Conservation (phyloP, 2,888 invertebrate species). For the Orthosia gothica region DNA sequence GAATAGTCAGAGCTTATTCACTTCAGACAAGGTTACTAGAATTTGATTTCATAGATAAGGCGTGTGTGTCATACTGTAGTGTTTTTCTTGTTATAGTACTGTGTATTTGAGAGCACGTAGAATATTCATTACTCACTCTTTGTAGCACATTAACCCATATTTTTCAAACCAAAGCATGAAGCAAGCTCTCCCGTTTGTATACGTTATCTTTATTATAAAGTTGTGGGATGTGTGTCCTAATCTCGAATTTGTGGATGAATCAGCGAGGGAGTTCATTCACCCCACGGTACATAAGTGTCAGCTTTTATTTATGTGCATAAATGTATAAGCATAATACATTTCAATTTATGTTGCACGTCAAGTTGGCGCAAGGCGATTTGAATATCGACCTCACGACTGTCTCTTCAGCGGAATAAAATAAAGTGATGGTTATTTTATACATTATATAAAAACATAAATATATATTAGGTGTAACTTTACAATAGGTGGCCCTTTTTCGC, state of each 20-base stretch:
- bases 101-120: slow-evolving; percentile 21
- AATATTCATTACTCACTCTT: slow-evolving; percentile 24
- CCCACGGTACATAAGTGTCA: slow-evolving; percentile 67
- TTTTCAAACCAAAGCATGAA: slow-evolving; percentile 16
- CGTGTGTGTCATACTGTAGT: slow-evolving; percentile 43
- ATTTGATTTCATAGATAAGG: slow-evolving; percentile 46
- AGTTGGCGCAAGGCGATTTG: slow-evolving; percentile 83
- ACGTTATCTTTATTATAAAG: slow-evolving; percentile 25
- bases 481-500: slow-evolving; percentile 46
- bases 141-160: slow-evolving; percentile 43
- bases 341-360: slow-evolving; percentile 85
- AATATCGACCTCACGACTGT: slow-evolving; percentile 84
- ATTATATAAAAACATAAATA: slow-evolving; percentile 34
- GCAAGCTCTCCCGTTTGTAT: slow-evolving; percentile 13
- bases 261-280: slow-evolving; percentile 72
- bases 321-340: slow-evolving; percentile 84
- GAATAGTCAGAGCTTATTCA: slow-evolving; percentile 14
- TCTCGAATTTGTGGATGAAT: slow-evolving; percentile 76
- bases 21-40: slow-evolving; percentile 4
- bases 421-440: slow-evolving; percentile 66
- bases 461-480: slow-evolving; percentile 35
- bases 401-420: slow-evolving; percentile 67
- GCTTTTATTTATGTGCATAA: slow-evolving; percentile 75
- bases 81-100: slow-evolving; percentile 3
- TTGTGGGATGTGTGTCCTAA: slow-evolving; percentile 73